Conservation (phyloP, 2,797 vertebrate species). For the Rachycentron canadum region DNA sequence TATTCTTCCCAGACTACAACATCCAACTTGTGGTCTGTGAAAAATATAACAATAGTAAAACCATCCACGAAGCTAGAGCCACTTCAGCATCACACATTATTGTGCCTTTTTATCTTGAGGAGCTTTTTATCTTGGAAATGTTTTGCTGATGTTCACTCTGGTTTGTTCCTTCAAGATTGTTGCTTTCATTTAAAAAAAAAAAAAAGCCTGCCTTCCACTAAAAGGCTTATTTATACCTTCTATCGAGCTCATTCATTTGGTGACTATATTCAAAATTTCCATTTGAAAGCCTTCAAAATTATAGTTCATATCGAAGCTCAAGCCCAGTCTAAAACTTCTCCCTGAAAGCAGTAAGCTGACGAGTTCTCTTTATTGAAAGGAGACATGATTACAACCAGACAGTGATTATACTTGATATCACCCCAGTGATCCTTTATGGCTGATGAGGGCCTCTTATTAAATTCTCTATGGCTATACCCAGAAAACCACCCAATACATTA, state of each 20-base stretch:
- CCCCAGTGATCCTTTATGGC: constrained; percentile 19
- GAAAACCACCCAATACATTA: background rate
- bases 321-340: background rate
- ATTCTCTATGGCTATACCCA: background rate
- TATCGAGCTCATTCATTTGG: background rate
- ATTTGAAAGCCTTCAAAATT: background rate
- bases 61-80: background rate
- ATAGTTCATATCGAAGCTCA: no score
- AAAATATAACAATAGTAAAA: background rate
- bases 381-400: constrained; percentile 7
- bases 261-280: background rate
- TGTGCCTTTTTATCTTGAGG: background rate
- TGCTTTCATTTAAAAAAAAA: background rate
- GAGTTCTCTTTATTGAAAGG: background rate
- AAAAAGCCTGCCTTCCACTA: background rate
- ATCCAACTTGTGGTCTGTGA: background rate
- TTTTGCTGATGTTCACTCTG: background rate
- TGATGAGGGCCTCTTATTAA: constrained; percentile 18
- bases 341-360: constrained; percentile 4
- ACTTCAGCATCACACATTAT: background rate
- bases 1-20: background rate
- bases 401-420: constrained; percentile 17
- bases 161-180: background rate
- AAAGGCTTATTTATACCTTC: background rate
- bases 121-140: constrained; percentile 1